phyloP scores from a whole-genome alignment of 2,113 vertebrate species.

The Vidua macroura region DNA sequence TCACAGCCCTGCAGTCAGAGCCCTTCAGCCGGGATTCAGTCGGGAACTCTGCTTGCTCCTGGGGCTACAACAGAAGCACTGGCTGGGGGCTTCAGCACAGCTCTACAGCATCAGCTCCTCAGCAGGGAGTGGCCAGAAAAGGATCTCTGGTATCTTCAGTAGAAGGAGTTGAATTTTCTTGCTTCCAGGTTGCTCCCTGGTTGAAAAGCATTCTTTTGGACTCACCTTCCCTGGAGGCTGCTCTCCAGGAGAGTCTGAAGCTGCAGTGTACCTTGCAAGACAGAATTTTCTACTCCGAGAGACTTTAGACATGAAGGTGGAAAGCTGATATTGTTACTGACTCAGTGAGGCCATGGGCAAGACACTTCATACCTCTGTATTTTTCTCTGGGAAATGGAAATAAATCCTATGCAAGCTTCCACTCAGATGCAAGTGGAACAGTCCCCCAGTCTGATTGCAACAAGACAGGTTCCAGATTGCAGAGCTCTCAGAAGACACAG shows the following conservation, averaged over 20 bases:
- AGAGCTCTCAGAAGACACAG: too few relatives aligned
- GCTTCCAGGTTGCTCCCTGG: not conserved
- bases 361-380: too few relatives aligned
- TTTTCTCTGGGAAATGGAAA: too few relatives aligned
- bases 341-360: too few relatives aligned
- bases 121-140: not conserved
- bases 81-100: not conserved
- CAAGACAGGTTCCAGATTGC: too few relatives aligned
- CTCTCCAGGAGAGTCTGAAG: not conserved
- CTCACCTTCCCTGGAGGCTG: not conserved
- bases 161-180: not conserved
- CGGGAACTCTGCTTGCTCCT: not conserved
- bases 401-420: too few relatives aligned
- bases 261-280: too few relatives aligned
- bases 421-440: too few relatives aligned
- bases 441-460: too few relatives aligned
- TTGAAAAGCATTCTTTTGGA: too few relatives aligned
- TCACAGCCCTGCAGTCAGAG: not conserved
- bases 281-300: not conserved
- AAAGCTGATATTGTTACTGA: too few relatives aligned
- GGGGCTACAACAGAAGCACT: not conserved
- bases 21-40: not conserved
- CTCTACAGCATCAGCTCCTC: not conserved
- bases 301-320: not conserved
- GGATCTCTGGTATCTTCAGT: not conserved